phyloP scores from a whole-genome alignment of 2,888 invertebrate species.

The Flexamia atlantica region DNA sequence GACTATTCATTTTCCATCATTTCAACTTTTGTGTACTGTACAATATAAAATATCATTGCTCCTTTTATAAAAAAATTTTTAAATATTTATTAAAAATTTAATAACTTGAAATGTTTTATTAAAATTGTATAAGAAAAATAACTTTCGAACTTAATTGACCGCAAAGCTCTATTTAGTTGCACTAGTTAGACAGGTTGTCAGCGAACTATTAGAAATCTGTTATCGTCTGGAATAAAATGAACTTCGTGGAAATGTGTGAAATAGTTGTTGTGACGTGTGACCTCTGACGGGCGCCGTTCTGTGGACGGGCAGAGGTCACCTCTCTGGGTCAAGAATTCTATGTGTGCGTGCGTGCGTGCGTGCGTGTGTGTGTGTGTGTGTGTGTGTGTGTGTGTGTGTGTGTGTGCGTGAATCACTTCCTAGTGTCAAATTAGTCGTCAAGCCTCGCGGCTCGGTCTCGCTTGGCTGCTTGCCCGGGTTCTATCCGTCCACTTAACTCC shows the following conservation, averaged over 20 bases:
- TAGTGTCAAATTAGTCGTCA: constrained; percentile 18
- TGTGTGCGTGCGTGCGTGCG: constrained; percentile 28
- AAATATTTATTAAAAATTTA: no score
- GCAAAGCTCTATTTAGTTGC: no score
- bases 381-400: constrained; percentile 32
- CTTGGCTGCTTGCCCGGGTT: constrained; percentile 3
- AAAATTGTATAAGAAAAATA: no score
- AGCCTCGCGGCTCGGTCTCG: neutral
- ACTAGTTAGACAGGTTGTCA: no score
- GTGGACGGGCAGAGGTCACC: neutral
- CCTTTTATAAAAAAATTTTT: no score
- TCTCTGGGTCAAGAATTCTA: neutral
- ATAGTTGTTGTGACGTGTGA: neutral
- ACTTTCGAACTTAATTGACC: no score
- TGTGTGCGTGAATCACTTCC: constrained; percentile 11
- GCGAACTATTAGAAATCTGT: constrained; percentile 6
- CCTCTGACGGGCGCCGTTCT: neutral
- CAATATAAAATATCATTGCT: no score
- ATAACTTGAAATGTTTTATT: no score
- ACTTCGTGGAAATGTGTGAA: neutral
- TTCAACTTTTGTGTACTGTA: no score
- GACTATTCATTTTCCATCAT: no score
- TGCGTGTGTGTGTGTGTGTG: constrained; percentile 35
- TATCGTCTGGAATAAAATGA: neutral
- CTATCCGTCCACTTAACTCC: constrained; percentile 28